A percentile compares a stretch with the other conserved stretches of the same genome.
Evolutionary conservation across 2,797 vertebrate species (phyloP).

Genomic region (Okamejei kenojei): DNA sequence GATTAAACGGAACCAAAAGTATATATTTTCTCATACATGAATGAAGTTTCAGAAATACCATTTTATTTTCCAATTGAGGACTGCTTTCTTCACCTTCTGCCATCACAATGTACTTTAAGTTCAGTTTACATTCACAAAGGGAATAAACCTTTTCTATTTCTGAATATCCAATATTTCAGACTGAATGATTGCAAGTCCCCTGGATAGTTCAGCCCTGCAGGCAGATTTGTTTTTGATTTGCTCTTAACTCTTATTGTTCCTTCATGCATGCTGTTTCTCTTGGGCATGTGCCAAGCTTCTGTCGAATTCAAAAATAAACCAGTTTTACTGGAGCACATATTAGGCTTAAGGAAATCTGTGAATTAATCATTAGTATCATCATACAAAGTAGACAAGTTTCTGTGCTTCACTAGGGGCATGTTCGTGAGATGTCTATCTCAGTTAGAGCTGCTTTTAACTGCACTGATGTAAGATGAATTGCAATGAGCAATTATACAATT

Average conservation of each 20-base stretch:
- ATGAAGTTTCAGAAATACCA: neutral
- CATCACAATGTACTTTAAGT: neutral
- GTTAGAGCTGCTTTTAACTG: neutral
- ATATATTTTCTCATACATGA: neutral
- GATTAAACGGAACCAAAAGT: neutral
- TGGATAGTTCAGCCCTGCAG: neutral
- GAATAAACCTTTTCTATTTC: neutral
- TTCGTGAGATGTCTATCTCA: neutral
- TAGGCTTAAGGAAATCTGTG: conserved; percentile 10
- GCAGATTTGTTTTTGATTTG: neutral
- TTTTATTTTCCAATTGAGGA: neutral
- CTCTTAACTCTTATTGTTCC: neutral
- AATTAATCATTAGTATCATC: neutral
- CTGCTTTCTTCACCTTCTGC: neutral
- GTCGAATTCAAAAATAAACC: neutral
- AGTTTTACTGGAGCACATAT: neutral
- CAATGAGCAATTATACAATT: neutral
- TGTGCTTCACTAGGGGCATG: neutral
- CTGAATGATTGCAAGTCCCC: neutral
- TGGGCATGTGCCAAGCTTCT: neutral
- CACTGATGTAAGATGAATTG: neutral
- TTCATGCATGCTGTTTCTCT: neutral
- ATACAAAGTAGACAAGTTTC: no score
- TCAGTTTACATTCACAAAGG: neutral
- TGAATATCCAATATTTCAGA: conserved; percentile 20